phyloP scores from a whole-genome alignment of 2,113 vertebrate genomes.

The Cephalopholis sonnerati region DNA sequence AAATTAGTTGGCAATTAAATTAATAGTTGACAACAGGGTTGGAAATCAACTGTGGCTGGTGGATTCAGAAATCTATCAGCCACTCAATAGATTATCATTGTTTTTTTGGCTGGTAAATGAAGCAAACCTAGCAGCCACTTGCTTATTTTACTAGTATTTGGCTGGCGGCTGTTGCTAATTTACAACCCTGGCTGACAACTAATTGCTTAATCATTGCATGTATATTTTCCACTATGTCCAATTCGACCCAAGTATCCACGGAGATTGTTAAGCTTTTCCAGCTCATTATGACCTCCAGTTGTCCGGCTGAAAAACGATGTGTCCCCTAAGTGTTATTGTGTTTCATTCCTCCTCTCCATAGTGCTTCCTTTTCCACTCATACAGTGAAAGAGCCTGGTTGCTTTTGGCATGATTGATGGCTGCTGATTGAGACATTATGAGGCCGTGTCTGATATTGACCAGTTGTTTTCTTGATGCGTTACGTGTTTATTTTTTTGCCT shows the following conservation, averaged over 20 bases:
- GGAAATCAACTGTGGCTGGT: too few relatives aligned
- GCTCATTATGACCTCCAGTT: neutral
- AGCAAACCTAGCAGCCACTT: too few relatives aligned
- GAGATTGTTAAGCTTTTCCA: neutral
- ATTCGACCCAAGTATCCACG: too few relatives aligned
- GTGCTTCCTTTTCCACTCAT: neutral
- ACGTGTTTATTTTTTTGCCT: neutral
- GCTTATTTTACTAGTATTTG: too few relatives aligned
- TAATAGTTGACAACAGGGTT: neutral
- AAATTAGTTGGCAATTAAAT: neutral
- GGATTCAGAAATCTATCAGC: too few relatives aligned
- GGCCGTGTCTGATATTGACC: neutral
- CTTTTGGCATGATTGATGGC: neutral
- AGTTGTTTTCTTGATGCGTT: neutral
- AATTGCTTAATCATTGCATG: too few relatives aligned
- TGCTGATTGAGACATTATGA: neutral
- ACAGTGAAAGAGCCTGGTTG: neutral
- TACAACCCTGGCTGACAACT: too few relatives aligned
- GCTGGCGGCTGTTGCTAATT: too few relatives aligned
- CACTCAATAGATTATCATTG: too few relatives aligned
- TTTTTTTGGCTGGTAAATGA: too few relatives aligned
- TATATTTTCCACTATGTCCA: too few relatives aligned
- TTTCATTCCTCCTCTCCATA: neutral
- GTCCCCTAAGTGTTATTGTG: neutral
- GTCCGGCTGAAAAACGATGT: neutral